Evolutionary conservation across 2,888 invertebrate genomes (phyloP), one percentile per base, ranked within the genome.

Genomic region (Dynastes tityus): DNA sequence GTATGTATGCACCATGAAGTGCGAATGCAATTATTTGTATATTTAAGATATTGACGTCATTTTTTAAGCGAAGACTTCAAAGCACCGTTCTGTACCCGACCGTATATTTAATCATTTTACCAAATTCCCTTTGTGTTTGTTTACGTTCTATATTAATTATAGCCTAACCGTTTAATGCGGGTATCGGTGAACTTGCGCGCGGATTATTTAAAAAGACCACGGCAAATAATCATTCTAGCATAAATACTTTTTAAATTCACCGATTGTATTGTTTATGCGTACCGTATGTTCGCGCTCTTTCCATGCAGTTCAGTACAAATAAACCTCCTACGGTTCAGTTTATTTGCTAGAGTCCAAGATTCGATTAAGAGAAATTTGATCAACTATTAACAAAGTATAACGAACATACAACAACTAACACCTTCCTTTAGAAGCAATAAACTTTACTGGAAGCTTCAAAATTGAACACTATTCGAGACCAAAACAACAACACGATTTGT

Each of bases 11-110:
- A 3, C 32, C 27, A 32, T 84, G 83, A 83, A 82, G 83, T 84
- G 84, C 83, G 84, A 83, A 83, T 85, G 84, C 84, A 85, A 83
- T 68, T 82, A 83, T 83, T 82, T 82, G 75, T 45, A 37, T 53
- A 73, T 73, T 77, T 78, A 49, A 78, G 16, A 78, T 73, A 73
- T 78, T 78, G 73, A 78, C 65, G 71, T 78, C 77, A 73, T 73
- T 78, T 78, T 55, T 73, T 73, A 73, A 73, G 6, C 16, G 49
- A 68, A 32, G 29, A 73, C 73, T 65, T 78, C 71, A 78, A 78
- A 73, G 73, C 27, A 64, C 16, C 37, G 49, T 53, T 40, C 11
- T 49, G 2, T 27, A 11, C 29, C 16, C 22, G n/a, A 13, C 32
- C n/a, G 51, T 64, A 63, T 32, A 71, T 71, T 71, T 78, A 73